These are phyloP conservation scores for Gopherus flavomarginatus DNA, from an alignment of 2,113 vertebrate genomes.

Conservation along the genomic window DNA sequence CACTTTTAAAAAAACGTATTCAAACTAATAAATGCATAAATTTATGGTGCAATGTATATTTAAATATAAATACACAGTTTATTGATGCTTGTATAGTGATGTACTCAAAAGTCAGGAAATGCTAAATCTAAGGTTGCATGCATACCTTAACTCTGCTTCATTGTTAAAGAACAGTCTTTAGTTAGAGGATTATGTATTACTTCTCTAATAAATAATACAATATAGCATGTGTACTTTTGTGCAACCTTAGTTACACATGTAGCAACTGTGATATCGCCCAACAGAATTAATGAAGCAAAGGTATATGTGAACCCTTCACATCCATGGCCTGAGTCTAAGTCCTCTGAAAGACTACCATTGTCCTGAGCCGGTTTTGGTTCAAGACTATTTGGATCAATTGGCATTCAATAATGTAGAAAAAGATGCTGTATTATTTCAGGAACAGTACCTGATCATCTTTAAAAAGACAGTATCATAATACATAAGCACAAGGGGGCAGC, in stretches of 20 bases:
- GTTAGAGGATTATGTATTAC: background rate
- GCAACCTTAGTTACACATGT: rapidly evolving
- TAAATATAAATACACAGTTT: background rate
- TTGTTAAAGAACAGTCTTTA: background rate
- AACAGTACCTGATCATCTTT: background rate
- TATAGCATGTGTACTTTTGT: background rate
- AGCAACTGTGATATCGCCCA: background rate
- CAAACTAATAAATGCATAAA: background rate
- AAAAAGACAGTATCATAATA: background rate
- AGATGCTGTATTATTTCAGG: background rate
- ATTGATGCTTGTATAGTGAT: background rate
- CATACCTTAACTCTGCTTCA: background rate
- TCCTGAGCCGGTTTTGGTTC: background rate
- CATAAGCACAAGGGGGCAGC: background rate
- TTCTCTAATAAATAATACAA: background rate
- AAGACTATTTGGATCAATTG: background rate
- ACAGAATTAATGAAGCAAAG: background rate
- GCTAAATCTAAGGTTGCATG: background rate
- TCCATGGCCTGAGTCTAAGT: background rate
- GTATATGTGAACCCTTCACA: background rate
- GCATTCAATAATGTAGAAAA: background rate
- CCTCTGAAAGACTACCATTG: rapidly evolving
- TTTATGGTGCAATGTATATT: background rate
- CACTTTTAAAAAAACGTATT: background rate
- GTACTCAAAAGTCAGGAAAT: background rate